A percentile compares a stretch with the other conserved stretches of the same genome.
These are phyloP conservation scores for Rostratula benghalensis DNA, from an alignment of 2,113 vertebrate species.

Conservation along the genomic window DNA sequence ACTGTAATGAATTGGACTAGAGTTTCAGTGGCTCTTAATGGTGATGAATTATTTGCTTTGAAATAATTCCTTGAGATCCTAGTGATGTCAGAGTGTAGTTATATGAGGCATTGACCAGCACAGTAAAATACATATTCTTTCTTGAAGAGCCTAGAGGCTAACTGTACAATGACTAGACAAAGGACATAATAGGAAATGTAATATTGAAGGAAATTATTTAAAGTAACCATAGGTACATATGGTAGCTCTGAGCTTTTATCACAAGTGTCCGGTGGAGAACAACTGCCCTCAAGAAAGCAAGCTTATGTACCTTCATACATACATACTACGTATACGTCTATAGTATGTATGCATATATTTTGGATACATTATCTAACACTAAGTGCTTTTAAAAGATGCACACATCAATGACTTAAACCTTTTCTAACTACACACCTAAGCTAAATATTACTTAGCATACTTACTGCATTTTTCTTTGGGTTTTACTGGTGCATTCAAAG, in stretches of 20 bases:
- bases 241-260: not conserved
- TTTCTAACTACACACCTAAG: not conserved
- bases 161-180: not conserved
- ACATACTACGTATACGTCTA: not conserved
- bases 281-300: not conserved
- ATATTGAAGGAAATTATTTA: not conserved
- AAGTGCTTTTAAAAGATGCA: not conserved
- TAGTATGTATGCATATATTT: not conserved
- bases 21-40: not conserved
- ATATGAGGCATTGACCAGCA: not conserved
- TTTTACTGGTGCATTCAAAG: not conserved
- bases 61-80: not conserved
- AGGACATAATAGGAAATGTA: not conserved
- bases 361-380: not conserved
- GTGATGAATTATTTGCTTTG: not conserved
- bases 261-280: not conserved
- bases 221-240: not conserved
- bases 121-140: not conserved
- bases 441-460: not conserved
- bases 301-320: not conserved
- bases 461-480: conserved; percentile 3
- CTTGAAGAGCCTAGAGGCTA: not conserved
- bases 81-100: not conserved
- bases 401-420: not conserved
- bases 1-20: not conserved